Conservation (phyloP, 92 coral and sea anemone species). For the Plumapathes pennacea region DNA sequence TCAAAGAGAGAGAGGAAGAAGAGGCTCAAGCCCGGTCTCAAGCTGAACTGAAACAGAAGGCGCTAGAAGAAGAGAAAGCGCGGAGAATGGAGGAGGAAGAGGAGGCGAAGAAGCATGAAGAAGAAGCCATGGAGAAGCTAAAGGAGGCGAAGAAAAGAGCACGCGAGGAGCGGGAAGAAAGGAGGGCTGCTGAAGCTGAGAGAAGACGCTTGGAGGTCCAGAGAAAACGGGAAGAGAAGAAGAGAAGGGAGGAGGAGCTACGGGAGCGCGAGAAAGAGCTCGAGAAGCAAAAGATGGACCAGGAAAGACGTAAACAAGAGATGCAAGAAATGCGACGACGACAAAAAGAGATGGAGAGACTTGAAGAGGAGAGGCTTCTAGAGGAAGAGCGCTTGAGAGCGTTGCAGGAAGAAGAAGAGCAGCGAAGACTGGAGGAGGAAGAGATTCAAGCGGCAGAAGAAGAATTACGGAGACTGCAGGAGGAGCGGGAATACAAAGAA, state of each 20-base stretch:
- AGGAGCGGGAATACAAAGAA: constrained; percentile 86
- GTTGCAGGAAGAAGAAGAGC: constrained; percentile 77
- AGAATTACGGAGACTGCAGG: constrained; percentile 74
- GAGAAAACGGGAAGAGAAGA: constrained; percentile 89
- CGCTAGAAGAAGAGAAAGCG: constrained; percentile 74
- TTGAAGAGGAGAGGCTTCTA: constrained; percentile 72
- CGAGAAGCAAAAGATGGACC: constrained; percentile 74
- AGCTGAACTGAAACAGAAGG: constrained; percentile 75
- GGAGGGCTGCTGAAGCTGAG: constrained; percentile 91
- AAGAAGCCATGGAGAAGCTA: constrained; percentile 75
- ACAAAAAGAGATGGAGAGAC: constrained; percentile 74
- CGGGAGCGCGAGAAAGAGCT: constrained; percentile 83
- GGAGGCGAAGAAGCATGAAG: constrained; percentile 70
- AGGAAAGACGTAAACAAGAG: constrained; percentile 78
- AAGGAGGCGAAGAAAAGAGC: constrained; percentile 88
- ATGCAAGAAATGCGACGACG: constrained; percentile 72
- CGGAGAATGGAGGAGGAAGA: constrained; percentile 80
- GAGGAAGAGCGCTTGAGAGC: constrained; percentile 84
- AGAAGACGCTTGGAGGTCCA: constrained; percentile 90
- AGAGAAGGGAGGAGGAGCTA: constrained; percentile 84
- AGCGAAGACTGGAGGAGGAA: constrained; percentile 77
- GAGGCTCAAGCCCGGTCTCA: constrained; percentile 62
- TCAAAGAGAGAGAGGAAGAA: constrained; percentile 80
- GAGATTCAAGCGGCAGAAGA: constrained; percentile 94
- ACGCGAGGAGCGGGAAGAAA: constrained; percentile 87